Conservation (phyloP, 2,113 vertebrate species). For the Odontophorus gujanensis region DNA sequence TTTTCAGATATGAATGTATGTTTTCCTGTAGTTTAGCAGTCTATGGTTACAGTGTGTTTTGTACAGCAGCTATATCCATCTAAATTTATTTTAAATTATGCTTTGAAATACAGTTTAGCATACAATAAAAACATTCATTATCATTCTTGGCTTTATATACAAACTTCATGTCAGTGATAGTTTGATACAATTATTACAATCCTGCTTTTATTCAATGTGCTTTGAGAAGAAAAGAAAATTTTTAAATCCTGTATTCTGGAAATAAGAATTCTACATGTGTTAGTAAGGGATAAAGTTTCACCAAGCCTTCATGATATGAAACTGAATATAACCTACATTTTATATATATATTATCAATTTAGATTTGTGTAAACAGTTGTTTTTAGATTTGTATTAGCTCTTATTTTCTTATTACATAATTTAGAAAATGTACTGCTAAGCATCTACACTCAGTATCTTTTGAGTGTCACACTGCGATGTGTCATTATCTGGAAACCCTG, state of each 20-base stretch:
- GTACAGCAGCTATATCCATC: neutral
- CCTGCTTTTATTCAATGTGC: neutral
- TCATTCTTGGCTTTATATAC: neutral
- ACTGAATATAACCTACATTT: neutral
- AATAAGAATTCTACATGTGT: neutral
- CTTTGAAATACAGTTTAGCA: neutral
- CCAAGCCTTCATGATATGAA: neutral
- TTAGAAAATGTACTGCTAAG: neutral
- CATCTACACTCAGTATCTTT: neutral
- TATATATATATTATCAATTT: neutral
- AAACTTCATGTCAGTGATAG: neutral
- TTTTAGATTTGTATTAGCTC: neutral
- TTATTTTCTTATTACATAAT: neutral
- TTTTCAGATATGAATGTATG: neutral
- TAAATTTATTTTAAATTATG: neutral
- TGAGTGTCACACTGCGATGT: neutral
- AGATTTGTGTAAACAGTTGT: neutral
- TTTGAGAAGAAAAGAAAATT: neutral
- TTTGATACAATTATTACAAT: neutral
- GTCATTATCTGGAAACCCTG: neutral
- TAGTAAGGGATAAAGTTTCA: neutral
- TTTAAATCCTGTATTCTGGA: neutral
- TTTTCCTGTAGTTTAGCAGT: neutral
- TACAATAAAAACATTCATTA: neutral
- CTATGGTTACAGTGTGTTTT: neutral